Base-by-base conservation (phyloP, 2,113 vertebrate genomes). In the Odobenus rosmarus region DNA sequence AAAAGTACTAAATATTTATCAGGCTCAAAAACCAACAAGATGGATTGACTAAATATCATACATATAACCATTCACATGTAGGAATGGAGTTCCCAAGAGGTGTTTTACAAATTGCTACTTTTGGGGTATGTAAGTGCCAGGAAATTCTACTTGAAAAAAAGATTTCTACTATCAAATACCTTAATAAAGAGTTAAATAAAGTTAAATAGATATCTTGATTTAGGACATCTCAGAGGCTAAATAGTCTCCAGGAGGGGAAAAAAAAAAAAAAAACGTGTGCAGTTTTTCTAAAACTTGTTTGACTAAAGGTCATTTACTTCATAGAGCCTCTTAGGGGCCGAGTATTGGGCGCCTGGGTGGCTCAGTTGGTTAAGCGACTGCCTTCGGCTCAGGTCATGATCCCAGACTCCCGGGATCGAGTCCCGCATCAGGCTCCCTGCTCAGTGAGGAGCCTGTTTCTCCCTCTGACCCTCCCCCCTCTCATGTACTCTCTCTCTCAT, bases 21-120 rank as follows among this genome's bases (percentile, higher is more conserved):
- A 82, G 96, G 6, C 24, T 93, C 61, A 84, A 39, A 96, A 96
- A 46, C 26, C 51, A 95, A 79, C 4, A 94, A 71, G 61, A 62
- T 79, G 51, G 19, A 21, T 33, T 87, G 51, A 83, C 23, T 89
- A 53, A 61, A 61, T 61, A 95, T 61, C 23, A 31, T 26, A 61
- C 23, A 53, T n/a, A 1, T 55, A 74, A 92, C 7, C 24, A 69
- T 15, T 86, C 31, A 90, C 19, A 5, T 21, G 39, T 64, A 53
- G 53, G 23, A 81, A 69, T 79, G 49, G 69, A 62, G 19, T 84
- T 88, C 55, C 33, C 8, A 90, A 85, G 9, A 49, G 51, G 21
- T 74, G 15, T 90, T 96, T 97, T n/a, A 59, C 3, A 85, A 71
- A 72, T 26, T 39, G 16, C 33, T 83, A 59, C 23, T 80, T 80